Base-by-base conservation (phyloP, 1,140 invertebrate species). In the Leptinotarsa undecemlineata region DNA sequence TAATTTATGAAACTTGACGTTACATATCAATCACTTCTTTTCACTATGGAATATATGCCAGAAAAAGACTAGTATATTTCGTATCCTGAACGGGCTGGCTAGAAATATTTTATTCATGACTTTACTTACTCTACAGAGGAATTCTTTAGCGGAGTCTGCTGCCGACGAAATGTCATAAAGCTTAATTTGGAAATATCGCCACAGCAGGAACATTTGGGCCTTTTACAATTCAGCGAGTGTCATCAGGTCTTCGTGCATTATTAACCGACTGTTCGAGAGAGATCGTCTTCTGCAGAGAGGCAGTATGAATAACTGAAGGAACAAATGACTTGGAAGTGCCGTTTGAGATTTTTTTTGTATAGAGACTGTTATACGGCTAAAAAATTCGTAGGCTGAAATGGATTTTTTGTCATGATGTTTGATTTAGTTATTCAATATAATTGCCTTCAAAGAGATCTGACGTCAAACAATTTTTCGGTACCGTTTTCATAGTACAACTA, bases 121-220 rank as follows among this genome's bases (percentile, higher is more conserved):
- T 17, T 17, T 14, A 57, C 51, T 57, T 8, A 57, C n/a, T 14
- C 6, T 17, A 17, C 51, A 57, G 15, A 0, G 15, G 51, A 19
- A 57, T 57, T 57, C 17, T 57, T 57, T 2, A 57, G 51, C 51
- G 51, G 14, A 57, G 15, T 57, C 51, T 57, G 17, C 6, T 57
- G 33, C n/a, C 51, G 51, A 57, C 51, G 51, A 57, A 57, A 57
- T 57, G 51, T 19, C 51, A 57, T 57, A 57, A 57, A 17, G n/a
- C 51, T 19, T 57, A 57, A 57, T 57, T 57, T 57, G 51, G n/a
- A 57, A 57, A 57, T 57, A 57, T 57, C n/a, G 51, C n/a, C 51
- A 15, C 51, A 57, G n/a, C 51, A 17, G 51, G 51, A 5, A 17
- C 51, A 57, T 57, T 57, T 57, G 51, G 51, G 51, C n/a, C 51